Evolutionary conservation across 35 echinoderm and acorn worm genomes (phyloP).

Genomic region (Acanthaster planci): DNA sequence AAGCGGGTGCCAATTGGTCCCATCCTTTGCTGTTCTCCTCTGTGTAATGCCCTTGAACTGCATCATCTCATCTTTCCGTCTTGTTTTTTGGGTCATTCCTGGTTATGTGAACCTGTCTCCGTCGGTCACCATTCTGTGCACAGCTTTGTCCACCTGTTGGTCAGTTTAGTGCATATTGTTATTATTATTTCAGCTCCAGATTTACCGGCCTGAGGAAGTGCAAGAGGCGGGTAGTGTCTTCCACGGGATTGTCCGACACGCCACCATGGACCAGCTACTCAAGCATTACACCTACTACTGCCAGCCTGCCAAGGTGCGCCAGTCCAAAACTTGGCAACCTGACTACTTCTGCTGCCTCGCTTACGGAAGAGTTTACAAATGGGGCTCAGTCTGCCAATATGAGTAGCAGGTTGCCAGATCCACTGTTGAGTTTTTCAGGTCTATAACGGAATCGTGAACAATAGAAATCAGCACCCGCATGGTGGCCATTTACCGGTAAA

Average conservation of each 20-base stretch:
- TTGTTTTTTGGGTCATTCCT: too few species aligned
- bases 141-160: too few species aligned
- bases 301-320: slow-evolving; percentile 31
- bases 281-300: slow-evolving; percentile 48
- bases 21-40: neutral
- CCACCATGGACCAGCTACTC: slow-evolving; percentile 39
- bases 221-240: slow-evolving; percentile 34
- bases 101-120: too few species aligned
- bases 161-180: neutral
- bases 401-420: too few species aligned
- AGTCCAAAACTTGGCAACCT: neutral
- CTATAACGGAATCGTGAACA: too few species aligned
- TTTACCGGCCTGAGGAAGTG: slow-evolving; percentile 1
- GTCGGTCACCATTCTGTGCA: too few species aligned
- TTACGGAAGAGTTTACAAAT: neutral
- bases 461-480: too few species aligned
- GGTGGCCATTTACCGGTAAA: too few species aligned
- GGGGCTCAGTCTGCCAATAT: too few species aligned
- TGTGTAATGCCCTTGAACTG: neutral
- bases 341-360: neutral
- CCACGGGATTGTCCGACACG: slow-evolving; percentile 38
- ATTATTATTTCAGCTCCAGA: neutral
- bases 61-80: too few species aligned
- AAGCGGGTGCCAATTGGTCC: neutral
- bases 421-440: too few species aligned